Evolutionary conservation across 2,113 vertebrate species (phyloP).

Genomic region (Gallinago jamesoni): DNA sequence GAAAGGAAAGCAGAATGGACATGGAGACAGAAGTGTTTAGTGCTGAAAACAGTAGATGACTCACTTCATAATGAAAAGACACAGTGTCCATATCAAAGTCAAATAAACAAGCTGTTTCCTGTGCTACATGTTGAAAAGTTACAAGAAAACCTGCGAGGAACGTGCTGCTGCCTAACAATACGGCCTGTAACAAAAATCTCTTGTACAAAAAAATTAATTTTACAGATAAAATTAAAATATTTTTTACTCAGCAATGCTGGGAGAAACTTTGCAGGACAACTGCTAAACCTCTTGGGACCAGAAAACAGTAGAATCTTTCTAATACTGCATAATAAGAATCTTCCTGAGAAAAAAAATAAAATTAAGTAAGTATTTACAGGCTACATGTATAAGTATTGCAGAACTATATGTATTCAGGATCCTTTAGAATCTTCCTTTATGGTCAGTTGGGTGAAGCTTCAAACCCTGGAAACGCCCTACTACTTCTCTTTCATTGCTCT

Average conservation of each 20-base stretch:
- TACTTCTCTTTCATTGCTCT: background rate
- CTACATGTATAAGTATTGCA: background rate
- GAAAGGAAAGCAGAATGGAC: background rate
- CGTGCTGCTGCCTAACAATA: background rate
- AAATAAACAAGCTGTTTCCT: conserved; percentile 20
- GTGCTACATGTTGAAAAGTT: background rate
- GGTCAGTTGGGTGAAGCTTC: background rate
- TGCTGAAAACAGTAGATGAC: background rate
- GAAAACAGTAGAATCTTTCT: background rate
- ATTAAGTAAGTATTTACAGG: background rate
- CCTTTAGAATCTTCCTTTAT: background rate
- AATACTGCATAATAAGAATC: background rate
- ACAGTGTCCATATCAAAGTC: background rate
- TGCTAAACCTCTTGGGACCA: background rate
- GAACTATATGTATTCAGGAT: fast-evolving
- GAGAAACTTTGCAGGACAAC: background rate
- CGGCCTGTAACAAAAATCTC: background rate
- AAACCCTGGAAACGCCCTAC: background rate
- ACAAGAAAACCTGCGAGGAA: background rate
- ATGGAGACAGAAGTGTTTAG: background rate
- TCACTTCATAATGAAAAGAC: background rate
- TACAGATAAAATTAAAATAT: background rate
- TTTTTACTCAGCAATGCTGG: background rate
- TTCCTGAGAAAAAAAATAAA: background rate
- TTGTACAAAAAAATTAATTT: background rate